phyloP scores from a whole-genome alignment of 2,888 invertebrate species.

The Aphelenchoides bicaudatus region DNA sequence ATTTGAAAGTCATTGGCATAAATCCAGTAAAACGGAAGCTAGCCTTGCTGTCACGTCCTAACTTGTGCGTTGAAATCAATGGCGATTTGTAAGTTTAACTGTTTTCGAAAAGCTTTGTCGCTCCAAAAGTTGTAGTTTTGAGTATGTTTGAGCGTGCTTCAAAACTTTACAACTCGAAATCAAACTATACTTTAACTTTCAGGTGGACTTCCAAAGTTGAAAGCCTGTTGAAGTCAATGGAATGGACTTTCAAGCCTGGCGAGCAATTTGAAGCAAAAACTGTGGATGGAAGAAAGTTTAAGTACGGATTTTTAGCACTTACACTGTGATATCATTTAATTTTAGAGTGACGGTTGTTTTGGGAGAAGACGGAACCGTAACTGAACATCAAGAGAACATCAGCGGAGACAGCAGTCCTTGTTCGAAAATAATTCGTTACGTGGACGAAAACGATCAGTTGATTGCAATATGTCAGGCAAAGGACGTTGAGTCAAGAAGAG shows the following conservation, averaged over 20 bases:
- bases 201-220: too few relatives aligned
- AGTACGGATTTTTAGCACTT: neutral
- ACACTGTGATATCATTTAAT: too few relatives aligned
- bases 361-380: neutral
- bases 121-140: too few relatives aligned
- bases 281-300: conserved; percentile 4
- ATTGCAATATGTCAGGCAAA: conserved; percentile 4
- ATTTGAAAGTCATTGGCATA: conserved; percentile 9
- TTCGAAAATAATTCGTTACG: conserved; percentile 3
- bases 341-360: neutral
- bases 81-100: too few relatives aligned
- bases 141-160: too few relatives aligned
- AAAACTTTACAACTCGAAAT: too few relatives aligned
- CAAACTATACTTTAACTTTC: too few relatives aligned
- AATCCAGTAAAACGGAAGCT: conserved; percentile 5
- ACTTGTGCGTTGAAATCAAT: neutral
- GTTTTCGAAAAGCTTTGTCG: too few relatives aligned
- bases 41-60: neutral
- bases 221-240: neutral
- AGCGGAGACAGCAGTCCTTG: neutral
- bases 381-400: conserved; percentile 6
- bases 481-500: neutral
- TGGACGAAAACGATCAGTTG: conserved; percentile 10
- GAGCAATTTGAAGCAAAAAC: conserved; percentile 1
- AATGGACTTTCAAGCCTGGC: conserved; percentile 8